Evolutionary conservation across 1,140 invertebrate species (phyloP).

Genomic region (Pachypeltis micranthus): DNA sequence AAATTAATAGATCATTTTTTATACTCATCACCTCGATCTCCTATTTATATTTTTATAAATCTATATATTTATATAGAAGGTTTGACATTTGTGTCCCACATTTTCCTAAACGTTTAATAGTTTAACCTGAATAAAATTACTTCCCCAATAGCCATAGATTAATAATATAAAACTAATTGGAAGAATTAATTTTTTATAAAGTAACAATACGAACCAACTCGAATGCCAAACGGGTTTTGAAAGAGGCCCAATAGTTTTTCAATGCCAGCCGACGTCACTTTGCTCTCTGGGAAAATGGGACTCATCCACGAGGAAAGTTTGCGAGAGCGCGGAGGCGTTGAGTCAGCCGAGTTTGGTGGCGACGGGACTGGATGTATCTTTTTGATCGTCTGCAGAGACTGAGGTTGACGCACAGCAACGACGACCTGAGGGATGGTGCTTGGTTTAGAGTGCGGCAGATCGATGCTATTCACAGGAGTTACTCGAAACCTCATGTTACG

Average conservation of each 20-base stretch:
- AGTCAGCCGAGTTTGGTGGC: neutral
- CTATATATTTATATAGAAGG: too few relatives aligned
- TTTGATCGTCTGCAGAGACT: constrained; percentile 4
- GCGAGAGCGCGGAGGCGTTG: constrained; percentile 6
- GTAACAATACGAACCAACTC: neutral
- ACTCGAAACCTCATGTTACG: constrained; percentile 19
- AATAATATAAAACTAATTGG: neutral
- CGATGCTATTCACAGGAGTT: constrained; percentile 19
- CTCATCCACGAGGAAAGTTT: constrained; percentile 17
- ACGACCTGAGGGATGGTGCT: neutral
- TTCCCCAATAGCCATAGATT: neutral
- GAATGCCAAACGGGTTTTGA: constrained; percentile 23
- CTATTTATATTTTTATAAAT: too few relatives aligned
- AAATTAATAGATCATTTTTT: too few relatives aligned
- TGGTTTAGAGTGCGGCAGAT: neutral
- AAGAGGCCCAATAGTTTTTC: constrained; percentile 31
- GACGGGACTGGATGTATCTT: neutral
- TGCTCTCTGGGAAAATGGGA: constrained; percentile 12
- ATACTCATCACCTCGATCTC: too few relatives aligned
- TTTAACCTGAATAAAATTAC: too few relatives aligned
- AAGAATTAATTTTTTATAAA: neutral
- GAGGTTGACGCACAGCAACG: neutral
- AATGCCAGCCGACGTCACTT: constrained; percentile 22
- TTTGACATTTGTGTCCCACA: too few relatives aligned
- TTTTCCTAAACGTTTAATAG: too few relatives aligned